A percentile compares a stretch with the other conserved stretches of the same genome.
phyloP scores from a whole-genome alignment of 2,797 vertebrate genomes.

The Schizopygopsis malacanthus region DNA sequence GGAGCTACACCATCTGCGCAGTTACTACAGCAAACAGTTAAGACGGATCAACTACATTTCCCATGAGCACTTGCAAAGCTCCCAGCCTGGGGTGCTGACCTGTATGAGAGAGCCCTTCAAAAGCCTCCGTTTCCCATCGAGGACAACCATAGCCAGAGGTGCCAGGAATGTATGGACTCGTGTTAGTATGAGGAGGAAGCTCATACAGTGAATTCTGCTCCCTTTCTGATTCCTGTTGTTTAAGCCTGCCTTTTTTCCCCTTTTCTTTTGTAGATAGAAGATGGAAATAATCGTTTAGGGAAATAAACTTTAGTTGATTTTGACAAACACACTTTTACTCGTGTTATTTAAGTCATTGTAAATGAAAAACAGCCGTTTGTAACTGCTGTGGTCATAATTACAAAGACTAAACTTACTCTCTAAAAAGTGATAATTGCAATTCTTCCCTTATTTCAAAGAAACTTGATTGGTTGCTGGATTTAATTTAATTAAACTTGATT shows the following conservation, averaged over 20 bases:
- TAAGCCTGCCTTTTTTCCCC: not conserved
- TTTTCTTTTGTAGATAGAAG: not conserved
- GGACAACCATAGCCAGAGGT: constrained; percentile 65
- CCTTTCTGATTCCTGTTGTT: not conserved
- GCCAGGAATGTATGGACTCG: constrained; percentile 77
- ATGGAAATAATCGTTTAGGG: not conserved
- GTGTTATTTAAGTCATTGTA: not conserved
- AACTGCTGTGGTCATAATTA: not conserved
- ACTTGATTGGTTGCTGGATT: not conserved
- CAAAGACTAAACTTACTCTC: not conserved
- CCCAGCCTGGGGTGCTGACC: constrained; percentile 67
- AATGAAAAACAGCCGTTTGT: not conserved
- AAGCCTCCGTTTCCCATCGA: constrained; percentile 70
- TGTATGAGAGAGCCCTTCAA: constrained; percentile 77
- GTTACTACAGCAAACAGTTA: constrained; percentile 77
- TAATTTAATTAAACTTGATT: not conserved
- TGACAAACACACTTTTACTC: not conserved
- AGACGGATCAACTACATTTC: constrained; percentile 77
- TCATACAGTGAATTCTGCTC: constrained; percentile 51
- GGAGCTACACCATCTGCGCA: constrained; percentile 75
- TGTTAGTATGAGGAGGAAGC: constrained; percentile 73
- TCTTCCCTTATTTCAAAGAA: not conserved
- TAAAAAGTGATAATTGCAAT: not conserved
- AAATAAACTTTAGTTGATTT: not conserved
- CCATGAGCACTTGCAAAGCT: constrained; percentile 74